Conservation (phyloP, 1,140 invertebrate genomes). For the Stegodyphus mimosarum region DNA sequence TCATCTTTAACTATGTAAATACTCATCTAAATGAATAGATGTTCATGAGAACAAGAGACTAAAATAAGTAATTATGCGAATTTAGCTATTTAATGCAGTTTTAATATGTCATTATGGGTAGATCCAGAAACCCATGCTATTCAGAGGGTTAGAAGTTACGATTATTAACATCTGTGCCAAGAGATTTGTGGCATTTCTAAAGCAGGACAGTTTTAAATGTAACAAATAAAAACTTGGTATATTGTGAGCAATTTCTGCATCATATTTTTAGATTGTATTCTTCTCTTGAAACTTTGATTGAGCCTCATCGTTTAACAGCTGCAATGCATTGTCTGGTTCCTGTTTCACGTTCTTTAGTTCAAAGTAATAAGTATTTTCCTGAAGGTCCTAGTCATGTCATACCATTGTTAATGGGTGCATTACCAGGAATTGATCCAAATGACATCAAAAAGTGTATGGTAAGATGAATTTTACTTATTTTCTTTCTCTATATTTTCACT, state of each 20-base stretch:
- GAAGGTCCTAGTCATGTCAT: conserved; percentile 85
- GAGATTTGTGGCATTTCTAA: neutral
- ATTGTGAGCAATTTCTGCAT: neutral
- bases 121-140: too few relatives aligned
- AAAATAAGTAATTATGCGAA: too few relatives aligned
- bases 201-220: neutral
- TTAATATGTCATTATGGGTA: too few relatives aligned
- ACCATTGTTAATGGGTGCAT: conserved; percentile 79
- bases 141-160: neutral
- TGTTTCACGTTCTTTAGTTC: conserved; percentile 77
- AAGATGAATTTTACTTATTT: conserved; percentile 62
- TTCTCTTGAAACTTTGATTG: conserved; percentile 85
- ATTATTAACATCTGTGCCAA: neutral
- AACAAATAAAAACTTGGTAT: neutral
- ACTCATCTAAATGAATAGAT: too few relatives aligned
- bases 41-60: too few relatives aligned
- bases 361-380: conserved; percentile 71
- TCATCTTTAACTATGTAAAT: too few relatives aligned
- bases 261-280: conserved; percentile 73
- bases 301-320: conserved; percentile 85
- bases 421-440: conserved; percentile 92
- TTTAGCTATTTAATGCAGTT: too few relatives aligned
- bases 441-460: conserved; percentile 86
- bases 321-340: conserved; percentile 81
- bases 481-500: neutral